Evolutionary conservation across 35 echinoderm and acorn worm species (phyloP).

Genomic region (Ptychodera flava): DNA sequence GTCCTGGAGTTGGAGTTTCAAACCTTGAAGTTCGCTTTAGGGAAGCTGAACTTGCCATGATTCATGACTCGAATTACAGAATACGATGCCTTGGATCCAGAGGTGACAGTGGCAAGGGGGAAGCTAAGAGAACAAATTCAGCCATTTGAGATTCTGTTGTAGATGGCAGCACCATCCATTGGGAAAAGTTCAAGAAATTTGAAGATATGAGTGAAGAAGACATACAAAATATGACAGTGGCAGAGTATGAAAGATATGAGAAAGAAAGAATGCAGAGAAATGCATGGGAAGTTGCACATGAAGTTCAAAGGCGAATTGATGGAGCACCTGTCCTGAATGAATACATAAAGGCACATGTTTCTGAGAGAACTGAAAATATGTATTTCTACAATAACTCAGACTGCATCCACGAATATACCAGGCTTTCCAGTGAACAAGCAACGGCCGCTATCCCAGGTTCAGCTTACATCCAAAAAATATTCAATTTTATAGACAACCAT

Average conservation of each 20-base stretch:
- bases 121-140: too few relatives aligned
- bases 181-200: too few relatives aligned
- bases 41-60: too few relatives aligned
- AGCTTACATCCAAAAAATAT: neutral
- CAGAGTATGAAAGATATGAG: too few relatives aligned
- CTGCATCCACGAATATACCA: neutral
- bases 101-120: too few relatives aligned
- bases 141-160: too few relatives aligned
- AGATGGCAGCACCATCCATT: too few relatives aligned
- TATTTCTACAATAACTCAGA: neutral
- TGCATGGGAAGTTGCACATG: neutral
- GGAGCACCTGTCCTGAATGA: neutral
- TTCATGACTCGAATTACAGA: too few relatives aligned
- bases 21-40: too few relatives aligned
- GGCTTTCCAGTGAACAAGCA: neutral
- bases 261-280: neutral
- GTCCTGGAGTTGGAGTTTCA: neutral
- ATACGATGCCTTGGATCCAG: too few relatives aligned
- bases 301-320: neutral
- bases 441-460: neutral
- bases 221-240: too few relatives aligned
- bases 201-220: too few relatives aligned
- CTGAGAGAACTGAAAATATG: neutral
- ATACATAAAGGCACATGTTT: conserved; percentile 1
- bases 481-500: neutral